Conservation (phyloP, 2,888 invertebrate genomes). For the Bombylius major region DNA sequence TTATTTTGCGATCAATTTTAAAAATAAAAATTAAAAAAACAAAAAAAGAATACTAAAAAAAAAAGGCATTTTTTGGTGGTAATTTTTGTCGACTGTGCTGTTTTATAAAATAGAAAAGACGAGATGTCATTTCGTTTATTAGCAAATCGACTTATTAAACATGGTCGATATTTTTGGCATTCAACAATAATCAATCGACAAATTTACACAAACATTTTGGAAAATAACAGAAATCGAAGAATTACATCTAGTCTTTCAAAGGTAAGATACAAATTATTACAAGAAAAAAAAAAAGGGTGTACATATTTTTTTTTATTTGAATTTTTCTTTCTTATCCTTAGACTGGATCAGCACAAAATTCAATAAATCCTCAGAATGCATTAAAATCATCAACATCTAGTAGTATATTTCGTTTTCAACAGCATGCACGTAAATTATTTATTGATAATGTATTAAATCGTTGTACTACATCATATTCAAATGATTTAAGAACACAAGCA, state of each 20-base stretch:
- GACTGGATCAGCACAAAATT: neutral
- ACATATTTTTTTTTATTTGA: no score
- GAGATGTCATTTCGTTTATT: slow-evolving; percentile 45
- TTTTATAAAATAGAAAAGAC: slow-evolving; percentile 15
- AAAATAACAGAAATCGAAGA: slow-evolving; percentile 29
- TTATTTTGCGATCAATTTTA: no score
- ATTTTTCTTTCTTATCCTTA: neutral
- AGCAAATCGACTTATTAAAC: slow-evolving; percentile 43
- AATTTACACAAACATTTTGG: slow-evolving; percentile 40
- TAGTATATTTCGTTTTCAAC: slow-evolving; percentile 42
- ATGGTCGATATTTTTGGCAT: slow-evolving; percentile 46
- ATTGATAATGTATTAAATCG: slow-evolving; percentile 57
- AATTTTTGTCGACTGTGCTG: no score
- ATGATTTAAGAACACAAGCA: slow-evolving; percentile 48
- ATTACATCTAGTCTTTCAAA: slow-evolving; percentile 25
- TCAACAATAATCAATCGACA: slow-evolving; percentile 41
- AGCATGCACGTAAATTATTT: slow-evolving; percentile 51
- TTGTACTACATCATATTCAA: slow-evolving; percentile 52
- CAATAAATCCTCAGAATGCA: no score
- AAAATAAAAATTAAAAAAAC: no score
- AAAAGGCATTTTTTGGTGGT: no score
- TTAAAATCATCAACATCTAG: neutral
- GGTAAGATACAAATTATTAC: no score
- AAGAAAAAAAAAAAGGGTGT: no score
- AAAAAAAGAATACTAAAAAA: no score